These are phyloP conservation scores for Drosophila mettleri DNA, from an alignment of 2,888 invertebrate species.

Conservation along the genomic window DNA sequence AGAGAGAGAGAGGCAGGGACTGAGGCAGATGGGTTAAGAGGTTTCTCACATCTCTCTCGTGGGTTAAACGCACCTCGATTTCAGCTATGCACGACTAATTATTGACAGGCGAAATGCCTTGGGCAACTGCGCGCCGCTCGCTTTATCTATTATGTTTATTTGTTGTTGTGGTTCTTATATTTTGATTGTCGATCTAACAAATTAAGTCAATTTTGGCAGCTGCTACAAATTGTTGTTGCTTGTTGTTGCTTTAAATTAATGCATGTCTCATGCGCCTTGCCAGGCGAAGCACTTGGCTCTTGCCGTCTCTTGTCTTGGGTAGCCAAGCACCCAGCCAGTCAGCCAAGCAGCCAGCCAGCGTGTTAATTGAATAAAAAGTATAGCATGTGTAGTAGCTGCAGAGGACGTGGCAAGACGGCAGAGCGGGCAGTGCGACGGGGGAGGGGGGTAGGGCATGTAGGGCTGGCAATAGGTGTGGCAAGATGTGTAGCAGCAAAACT, in stretches of 20 bases:
- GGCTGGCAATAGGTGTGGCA: not conserved
- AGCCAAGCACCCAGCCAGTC: not conserved
- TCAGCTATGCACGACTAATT: constrained; percentile 30
- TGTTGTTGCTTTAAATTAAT: constrained; percentile 68
- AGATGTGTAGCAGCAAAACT: constrained; percentile 34
- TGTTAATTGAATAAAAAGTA: constrained; percentile 75
- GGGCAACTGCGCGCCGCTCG: not conserved
- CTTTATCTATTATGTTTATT: constrained; percentile 13
- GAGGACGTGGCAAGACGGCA: not conserved
- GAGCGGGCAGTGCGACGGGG: not conserved
- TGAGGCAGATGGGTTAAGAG: constrained; percentile 1
- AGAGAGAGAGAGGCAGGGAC: not conserved
- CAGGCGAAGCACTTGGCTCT: constrained; percentile 32
- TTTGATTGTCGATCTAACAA: constrained; percentile 49
- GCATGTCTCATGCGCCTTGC: constrained; percentile 59
- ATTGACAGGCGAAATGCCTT: constrained; percentile 19
- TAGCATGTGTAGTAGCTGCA: constrained; percentile 26
- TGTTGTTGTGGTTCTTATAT: constrained; percentile 21
- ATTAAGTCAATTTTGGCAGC: constrained; percentile 72
- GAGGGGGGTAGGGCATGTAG: too few species aligned
- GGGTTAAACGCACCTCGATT: constrained; percentile 42
- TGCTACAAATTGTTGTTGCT: constrained; percentile 41
- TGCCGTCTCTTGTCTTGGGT: constrained; percentile 16
- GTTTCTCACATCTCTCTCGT: constrained; percentile 1
- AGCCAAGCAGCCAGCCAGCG: constrained; percentile 12